Evolutionary conservation across 2,888 invertebrate genomes (phyloP), one percentile per base, ranked within the genome.

Genomic region (Pterostichus niger): DNA sequence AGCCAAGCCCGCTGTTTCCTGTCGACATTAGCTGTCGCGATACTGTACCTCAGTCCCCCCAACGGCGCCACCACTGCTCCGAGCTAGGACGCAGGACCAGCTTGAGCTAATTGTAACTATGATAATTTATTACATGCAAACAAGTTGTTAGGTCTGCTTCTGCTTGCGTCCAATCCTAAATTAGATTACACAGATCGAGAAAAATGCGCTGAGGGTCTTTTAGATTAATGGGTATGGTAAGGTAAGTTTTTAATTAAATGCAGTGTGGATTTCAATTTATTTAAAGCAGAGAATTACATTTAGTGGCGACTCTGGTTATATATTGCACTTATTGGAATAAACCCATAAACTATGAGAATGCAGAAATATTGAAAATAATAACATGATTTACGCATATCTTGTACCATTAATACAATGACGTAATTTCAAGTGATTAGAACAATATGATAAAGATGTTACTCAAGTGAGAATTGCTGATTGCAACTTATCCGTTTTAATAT

Each of bases 101-200:
- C 64, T 64, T 64, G 64, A 35, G 64, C 64, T 79, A 79, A 79
- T 79, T 79, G 78, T 61, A 79, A 24, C 78, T 79, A 79, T 79
- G 78, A 79, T 79, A 79, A 79, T 79, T 79, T 61, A 79, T 79
- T 61, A 79, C 78, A 79, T 79, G 78, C 78, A 79, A 79, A 79
- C 78, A 79, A 79, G 78, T 79, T 79, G 78, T 79, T 64, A 79
- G 61, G 64, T 35, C 64, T 64, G 49, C 49, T 49, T 49, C 13
- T 49, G n/a, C 64, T 61, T 33, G 64, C 35, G 64, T 64, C n/a
- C 64, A 35, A 35, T 64, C 35, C n/a, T 64, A 13, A 64, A 64
- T 64, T 64, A 35, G 35, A 64, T 64, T 64, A 35, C 59, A n/a
- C 64, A 64, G 64, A 64, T 64, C 64, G 64, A 33, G 59, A 64